Evolutionary conservation across 2,888 invertebrate genomes (phyloP), one percentile per base, ranked within the genome.

Genomic region (Nezara viridula): DNA sequence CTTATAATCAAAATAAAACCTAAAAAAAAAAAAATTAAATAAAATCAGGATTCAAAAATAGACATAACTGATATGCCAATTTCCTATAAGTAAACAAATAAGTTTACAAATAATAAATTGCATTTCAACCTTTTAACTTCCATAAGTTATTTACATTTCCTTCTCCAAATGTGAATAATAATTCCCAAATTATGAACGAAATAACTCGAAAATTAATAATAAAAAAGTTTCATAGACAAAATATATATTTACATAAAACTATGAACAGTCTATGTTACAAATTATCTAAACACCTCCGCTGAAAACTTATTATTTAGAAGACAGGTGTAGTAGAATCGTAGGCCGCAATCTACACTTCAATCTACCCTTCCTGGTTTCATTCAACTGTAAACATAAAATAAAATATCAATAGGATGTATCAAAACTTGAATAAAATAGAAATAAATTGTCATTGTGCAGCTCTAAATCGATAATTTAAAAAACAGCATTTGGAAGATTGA

Each of bases 181-280:
- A 73, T 73, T 73, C 37, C 66, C 66, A 73, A 19, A 73, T 73
- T 37, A 60, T 73, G 66, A 37, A 73, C 32, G 37, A 73, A 32
- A 60, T 27, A 73, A 73, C 66, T 73, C 21, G 66, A 37, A 73
- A 32, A 73, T 73, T 16, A 37, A 73, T 73, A 73, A 73, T 60
- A 60, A 73, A 73, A 60, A 73, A 37, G 66, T 81, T 44, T 40
- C 81, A 81, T 81, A 40, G 81, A 81, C 44, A 81, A 40, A 81
- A 81, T 81, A 81, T 47, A 81, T 81, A 81, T 81, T 81, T 81
- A 81, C 81, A 81, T 81, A 81, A 81, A 32, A 47, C 81, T 81
- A 81, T 81, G 40, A 81, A 81, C 81, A 81, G 81, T 81, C 44
- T 81, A 81, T 81, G n/a, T 44, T 47, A 81, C 81, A 81, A n/a